Conservation (phyloP, 2,888 invertebrate genomes). For the Dicyrtomina minuta region DNA sequence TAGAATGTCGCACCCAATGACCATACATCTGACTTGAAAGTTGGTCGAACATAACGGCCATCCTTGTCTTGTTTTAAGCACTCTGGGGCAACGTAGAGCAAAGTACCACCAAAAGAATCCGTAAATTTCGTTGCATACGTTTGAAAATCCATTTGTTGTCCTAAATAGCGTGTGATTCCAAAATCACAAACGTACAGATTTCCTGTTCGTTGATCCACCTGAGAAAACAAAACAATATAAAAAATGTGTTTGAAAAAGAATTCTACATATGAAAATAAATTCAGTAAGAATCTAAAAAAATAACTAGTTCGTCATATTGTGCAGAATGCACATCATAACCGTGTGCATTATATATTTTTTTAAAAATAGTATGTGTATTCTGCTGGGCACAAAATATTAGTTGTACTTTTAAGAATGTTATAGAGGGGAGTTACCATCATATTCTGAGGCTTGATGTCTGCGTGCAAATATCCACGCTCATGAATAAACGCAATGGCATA, state of each 20-base stretch:
- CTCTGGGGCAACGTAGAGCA: slow-evolving; percentile 28
- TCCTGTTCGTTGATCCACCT: slow-evolving; percentile 17
- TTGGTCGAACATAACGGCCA: slow-evolving; percentile 13
- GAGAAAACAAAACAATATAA: not conserved
- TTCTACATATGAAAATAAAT: not conserved
- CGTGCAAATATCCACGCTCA: slow-evolving; percentile 24
- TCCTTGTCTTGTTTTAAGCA: slow-evolving; percentile 22
- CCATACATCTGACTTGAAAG: slow-evolving; percentile 30
- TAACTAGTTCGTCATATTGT: not conserved
- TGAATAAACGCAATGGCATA: slow-evolving; percentile 24
- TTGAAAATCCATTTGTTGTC: slow-evolving; percentile 21
- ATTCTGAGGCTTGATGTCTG: slow-evolving; percentile 29
- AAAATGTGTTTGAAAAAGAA: not conserved
- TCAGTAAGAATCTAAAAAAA: not conserved
- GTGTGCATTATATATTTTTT: too few species aligned
- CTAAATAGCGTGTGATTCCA: slow-evolving; percentile 29
- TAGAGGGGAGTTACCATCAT: slow-evolving; percentile 23
- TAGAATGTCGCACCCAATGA: slow-evolving; percentile 9
- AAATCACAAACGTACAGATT: slow-evolving; percentile 25
- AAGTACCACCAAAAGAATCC: slow-evolving; percentile 21
- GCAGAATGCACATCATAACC: not conserved
- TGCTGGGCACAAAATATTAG: too few species aligned
- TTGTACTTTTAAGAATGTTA: too few species aligned
- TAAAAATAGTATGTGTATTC: too few species aligned
- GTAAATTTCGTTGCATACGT: slow-evolving; percentile 13